Percentiles rank a stretch among this genome's conserved stretches.
phyloP scores from a whole-genome alignment of 2,113 vertebrate species.

The Chaetorhynchus papuensis region DNA sequence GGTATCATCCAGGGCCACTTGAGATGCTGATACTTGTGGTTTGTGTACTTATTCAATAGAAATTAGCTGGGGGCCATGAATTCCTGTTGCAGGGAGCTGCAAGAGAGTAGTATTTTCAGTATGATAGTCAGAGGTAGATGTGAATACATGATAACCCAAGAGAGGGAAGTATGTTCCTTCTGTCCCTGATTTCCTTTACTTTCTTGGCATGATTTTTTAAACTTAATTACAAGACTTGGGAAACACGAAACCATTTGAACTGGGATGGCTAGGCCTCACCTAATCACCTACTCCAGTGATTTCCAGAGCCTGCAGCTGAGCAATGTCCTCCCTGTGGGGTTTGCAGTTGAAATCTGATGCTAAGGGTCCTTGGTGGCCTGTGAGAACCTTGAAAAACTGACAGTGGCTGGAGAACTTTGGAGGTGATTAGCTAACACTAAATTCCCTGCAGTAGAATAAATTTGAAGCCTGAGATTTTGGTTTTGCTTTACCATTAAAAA shows the following conservation, averaged over 20 bases:
- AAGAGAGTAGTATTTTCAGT: not conserved
- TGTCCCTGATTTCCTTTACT: not conserved
- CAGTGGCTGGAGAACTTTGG: not conserved
- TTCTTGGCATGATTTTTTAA: not conserved
- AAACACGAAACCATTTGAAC: not conserved
- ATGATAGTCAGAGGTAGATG: not conserved
- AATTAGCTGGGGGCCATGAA: not conserved
- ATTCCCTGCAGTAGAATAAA: not conserved
- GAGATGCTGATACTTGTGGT: not conserved
- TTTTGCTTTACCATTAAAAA: not conserved
- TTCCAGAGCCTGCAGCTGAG: not conserved
- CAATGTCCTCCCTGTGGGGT: not conserved
- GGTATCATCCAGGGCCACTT: not conserved
- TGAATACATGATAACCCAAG: not conserved
- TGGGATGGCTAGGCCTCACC: not conserved
- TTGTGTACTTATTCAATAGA: not conserved
- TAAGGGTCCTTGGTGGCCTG: not conserved
- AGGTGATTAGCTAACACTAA: not conserved
- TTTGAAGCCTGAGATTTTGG: not conserved
- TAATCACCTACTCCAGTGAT: not conserved
- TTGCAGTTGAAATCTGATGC: not conserved
- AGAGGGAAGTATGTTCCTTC: not conserved
- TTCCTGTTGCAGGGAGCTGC: not conserved
- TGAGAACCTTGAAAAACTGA: not conserved
- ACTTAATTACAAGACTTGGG: not conserved